Percentiles rank a stretch among this genome's conserved stretches.
Conservation (phyloP, 2,113 vertebrate species). For the Hypomesus transpacificus region DNA sequence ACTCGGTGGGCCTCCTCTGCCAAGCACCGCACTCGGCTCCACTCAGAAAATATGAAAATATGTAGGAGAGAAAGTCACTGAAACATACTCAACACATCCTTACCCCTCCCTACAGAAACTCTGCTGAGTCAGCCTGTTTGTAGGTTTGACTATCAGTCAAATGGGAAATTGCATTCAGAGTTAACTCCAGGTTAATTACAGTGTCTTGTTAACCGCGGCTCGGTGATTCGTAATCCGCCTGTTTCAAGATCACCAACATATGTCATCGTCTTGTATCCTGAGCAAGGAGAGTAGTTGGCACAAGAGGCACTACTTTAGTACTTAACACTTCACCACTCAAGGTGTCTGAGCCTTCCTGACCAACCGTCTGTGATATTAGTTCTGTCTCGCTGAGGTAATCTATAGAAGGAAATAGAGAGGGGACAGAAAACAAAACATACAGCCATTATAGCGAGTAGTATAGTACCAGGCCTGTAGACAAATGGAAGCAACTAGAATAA, state of each 20-base stretch:
- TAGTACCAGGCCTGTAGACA: no score
- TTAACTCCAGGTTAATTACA: slow-evolving; percentile 30
- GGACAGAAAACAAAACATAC: no score
- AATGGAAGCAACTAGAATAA: no score
- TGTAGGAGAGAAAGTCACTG: slow-evolving; percentile 25
- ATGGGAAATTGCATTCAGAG: slow-evolving; percentile 24
- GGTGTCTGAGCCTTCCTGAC: no score
- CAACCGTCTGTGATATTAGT: no score
- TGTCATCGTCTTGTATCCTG: background rate
- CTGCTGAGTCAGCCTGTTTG: slow-evolving; percentile 20
- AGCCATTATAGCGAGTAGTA: no score
- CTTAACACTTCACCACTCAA: no score
- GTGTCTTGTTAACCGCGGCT: slow-evolving; percentile 20
- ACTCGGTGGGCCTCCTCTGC: background rate
- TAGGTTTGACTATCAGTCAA: slow-evolving; percentile 17
- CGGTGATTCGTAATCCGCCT: slow-evolving; percentile 14
- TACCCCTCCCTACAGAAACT: slow-evolving; percentile 11
- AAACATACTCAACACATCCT: slow-evolving; percentile 1
- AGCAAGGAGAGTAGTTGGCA: no score
- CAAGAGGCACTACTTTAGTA: no score
- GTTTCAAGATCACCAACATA: slow-evolving; percentile 20
- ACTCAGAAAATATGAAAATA: slow-evolving; percentile 10
- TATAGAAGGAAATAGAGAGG: no score
- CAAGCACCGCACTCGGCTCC: slow-evolving; percentile 5
- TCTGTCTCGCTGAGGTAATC: no score